Base-by-base conservation (phyloP, 1,140 invertebrate species). In the Sminthurinus signatus region DNA sequence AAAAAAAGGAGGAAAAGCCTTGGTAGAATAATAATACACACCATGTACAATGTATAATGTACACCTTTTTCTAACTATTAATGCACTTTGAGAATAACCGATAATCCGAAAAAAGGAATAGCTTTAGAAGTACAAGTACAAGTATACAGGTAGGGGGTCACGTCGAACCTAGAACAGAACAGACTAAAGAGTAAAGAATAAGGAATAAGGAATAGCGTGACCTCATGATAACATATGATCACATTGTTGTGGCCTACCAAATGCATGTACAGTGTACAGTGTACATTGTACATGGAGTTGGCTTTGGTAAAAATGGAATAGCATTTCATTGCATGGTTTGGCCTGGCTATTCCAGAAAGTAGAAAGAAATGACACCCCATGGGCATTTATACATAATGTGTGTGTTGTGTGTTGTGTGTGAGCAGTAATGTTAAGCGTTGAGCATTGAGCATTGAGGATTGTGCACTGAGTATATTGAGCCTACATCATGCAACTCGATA, bases 341-440 rank as follows among this genome's bases (percentile, higher is more conserved):
- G n/a, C n/a, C 56, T 59, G 58, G 63, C 63, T 46, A 43, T 65
- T 65, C 55, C 31, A 25, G 15, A n/a, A n/a, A n/a, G n/a, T n/a
- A n/a, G n/a, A n/a, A 17, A 32, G 57, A 63, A 68, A 68, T 69
- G 67, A 62, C 60, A 65, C 68, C 64, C 68, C 63, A 64, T 44
- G 60, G 68, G 68, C 56, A 69, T 65, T 63, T 63, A 64, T 66
- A 66, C 63, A 69, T 65, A 62, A n/a, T n/a, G n/a, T n/a, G n/a
- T n/a, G n/a, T n/a, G n/a, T n/a, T n/a, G n/a, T n/a, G n/a, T n/a
- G n/a, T n/a, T n/a, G n/a, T n/a, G n/a, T n/a, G n/a, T n/a, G n/a
- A n/a, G n/a, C n/a, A n/a, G n/a, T n/a, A n/a, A n/a, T n/a, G n/a
- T n/a, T n/a, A n/a, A n/a, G n/a, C n/a, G n/a, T n/a, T n/a, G n/a